These are phyloP conservation scores for Galemys pyrenaicus DNA, from an alignment of 2,113 vertebrate genomes.

Conservation along the genomic window DNA sequence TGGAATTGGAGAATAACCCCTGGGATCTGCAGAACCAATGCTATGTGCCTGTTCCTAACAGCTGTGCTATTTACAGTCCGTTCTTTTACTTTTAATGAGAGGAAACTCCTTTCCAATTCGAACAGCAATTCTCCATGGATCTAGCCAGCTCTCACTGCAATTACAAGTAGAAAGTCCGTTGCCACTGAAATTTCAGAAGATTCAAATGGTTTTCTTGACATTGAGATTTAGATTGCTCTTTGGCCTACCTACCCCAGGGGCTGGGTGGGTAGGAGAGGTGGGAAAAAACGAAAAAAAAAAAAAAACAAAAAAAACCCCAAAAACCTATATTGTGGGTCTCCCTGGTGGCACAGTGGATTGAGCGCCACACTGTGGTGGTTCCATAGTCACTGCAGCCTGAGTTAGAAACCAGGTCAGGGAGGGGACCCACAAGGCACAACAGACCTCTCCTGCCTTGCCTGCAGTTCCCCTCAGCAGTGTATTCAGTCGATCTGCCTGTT, in stretches of 20 bases:
- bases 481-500: too few relatives aligned
- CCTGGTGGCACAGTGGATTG: too few relatives aligned
- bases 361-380: too few relatives aligned
- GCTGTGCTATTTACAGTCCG: conserved; percentile 71
- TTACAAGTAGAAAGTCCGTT: conserved; percentile 38
- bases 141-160: conserved; percentile 51
- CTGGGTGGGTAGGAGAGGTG: too few relatives aligned
- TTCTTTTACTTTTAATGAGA: conserved; percentile 83
- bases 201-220: conserved; percentile 31
- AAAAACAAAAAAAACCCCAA: neutral
- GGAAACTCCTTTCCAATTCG: conserved; percentile 71
- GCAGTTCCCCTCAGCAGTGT: too few relatives aligned
- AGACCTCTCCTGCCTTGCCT: too few relatives aligned
- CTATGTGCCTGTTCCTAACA: conserved; percentile 41
- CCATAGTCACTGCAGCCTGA: too few relatives aligned
- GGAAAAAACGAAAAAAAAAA: neutral
- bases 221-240: conserved; percentile 45
- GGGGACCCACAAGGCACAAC: too few relatives aligned
- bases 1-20: neutral
- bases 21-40: conserved; percentile 41
- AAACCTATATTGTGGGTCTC: accelerated
- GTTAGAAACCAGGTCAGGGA: too few relatives aligned
- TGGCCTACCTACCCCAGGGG: neutral
- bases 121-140: conserved; percentile 75
- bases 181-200: conserved; percentile 28